These are phyloP conservation scores for Palloptera scutellata DNA, from an alignment of 2,888 invertebrate genomes.

Conservation along the genomic window DNA sequence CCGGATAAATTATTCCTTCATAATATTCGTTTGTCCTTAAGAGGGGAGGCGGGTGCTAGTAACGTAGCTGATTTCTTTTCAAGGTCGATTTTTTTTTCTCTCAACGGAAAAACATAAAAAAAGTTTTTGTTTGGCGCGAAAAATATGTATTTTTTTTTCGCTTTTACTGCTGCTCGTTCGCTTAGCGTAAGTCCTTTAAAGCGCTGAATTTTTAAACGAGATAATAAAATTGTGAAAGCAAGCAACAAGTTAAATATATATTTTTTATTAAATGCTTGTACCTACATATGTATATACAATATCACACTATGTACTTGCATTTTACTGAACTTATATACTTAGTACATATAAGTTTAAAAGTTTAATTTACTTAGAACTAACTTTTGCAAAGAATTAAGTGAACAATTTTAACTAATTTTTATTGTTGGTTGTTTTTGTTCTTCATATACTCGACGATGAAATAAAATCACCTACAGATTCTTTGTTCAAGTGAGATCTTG, in stretches of 20 bases:
- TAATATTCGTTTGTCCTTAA: slow-evolving; percentile 26
- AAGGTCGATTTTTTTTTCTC: slow-evolving; percentile 42
- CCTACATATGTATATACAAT: neutral
- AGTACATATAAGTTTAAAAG: too few relatives aligned
- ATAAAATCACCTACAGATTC: too few relatives aligned
- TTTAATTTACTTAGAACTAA: too few relatives aligned
- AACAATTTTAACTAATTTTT: too few relatives aligned
- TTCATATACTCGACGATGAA: too few relatives aligned
- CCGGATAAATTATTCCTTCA: slow-evolving; percentile 30
- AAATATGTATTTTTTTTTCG: slow-evolving; percentile 15
- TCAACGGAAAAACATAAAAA: slow-evolving; percentile 36
- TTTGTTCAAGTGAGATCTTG: too few relatives aligned
- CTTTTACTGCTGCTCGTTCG: slow-evolving; percentile 15
- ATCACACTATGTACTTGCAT: too few relatives aligned
- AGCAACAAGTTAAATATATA: slow-evolving; percentile 32
- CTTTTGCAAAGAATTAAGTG: too few relatives aligned
- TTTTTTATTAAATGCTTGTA: slow-evolving; percentile 4
- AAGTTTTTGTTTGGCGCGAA: slow-evolving; percentile 40
- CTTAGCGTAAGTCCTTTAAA: slow-evolving; percentile 28
- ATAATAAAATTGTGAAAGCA: slow-evolving; percentile 30
- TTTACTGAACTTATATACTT: too few relatives aligned
- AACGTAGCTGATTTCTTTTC: slow-evolving; percentile 34
- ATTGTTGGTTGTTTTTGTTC: too few relatives aligned
- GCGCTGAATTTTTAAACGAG: slow-evolving; percentile 26
- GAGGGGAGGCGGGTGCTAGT: slow-evolving; percentile 13